phyloP scores from a whole-genome alignment of 2,113 vertebrate genomes.

The Campylomormyrus numenius region DNA sequence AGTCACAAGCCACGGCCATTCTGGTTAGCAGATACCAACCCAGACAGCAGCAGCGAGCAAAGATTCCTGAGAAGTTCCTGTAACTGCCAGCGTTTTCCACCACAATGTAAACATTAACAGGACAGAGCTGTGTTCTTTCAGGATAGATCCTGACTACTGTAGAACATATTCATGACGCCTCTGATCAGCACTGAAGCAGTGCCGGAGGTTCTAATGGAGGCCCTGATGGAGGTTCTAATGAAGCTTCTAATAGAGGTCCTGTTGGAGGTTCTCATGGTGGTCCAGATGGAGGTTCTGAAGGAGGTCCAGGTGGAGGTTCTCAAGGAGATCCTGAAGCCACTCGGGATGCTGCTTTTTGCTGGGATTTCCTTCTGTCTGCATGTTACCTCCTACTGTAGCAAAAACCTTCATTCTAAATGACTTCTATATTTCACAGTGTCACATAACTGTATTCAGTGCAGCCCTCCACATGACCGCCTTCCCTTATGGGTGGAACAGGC shows the following conservation, averaged over 20 bases:
- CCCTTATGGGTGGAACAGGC: not conserved
- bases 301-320: not conserved
- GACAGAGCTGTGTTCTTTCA: not conserved
- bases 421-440: not conserved
- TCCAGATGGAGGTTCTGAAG: not conserved
- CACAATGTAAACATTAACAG: not conserved
- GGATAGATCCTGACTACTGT: not conserved
- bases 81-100: not conserved
- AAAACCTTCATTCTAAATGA: not conserved
- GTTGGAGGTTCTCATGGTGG: not conserved
- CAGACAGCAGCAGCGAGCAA: not conserved
- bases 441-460: not conserved
- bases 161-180: not conserved
- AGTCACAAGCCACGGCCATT: not conserved
- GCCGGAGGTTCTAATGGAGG: not conserved
- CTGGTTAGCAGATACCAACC: not conserved
- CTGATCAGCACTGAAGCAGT: not conserved
- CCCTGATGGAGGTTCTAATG: not conserved
- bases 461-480: not conserved
- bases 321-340: not conserved
- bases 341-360: not conserved
- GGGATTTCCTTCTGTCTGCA: not conserved
- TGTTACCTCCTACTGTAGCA: not conserved
- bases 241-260: not conserved
- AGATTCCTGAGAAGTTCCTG: not conserved